Evolutionary conservation across 2,797 vertebrate genomes (phyloP).

Genomic region (Rhinatrema bivittatum): DNA sequence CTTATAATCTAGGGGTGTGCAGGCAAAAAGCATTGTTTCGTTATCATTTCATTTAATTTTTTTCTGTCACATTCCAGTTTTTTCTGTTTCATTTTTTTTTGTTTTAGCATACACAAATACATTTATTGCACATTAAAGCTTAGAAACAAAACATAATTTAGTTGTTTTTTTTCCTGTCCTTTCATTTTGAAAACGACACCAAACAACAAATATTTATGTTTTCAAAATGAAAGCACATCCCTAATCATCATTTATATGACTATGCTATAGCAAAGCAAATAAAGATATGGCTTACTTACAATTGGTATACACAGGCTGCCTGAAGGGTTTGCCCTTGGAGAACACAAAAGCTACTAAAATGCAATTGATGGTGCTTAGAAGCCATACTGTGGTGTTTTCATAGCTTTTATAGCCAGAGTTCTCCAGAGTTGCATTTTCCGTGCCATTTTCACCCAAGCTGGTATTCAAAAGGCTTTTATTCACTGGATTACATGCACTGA

Average conservation of each 20-base stretch:
- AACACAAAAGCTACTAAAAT: slow-evolving; percentile 56
- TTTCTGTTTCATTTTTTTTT: too few relatives aligned
- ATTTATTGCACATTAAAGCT: too few relatives aligned
- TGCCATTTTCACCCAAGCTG: not conserved
- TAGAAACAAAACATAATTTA: too few relatives aligned
- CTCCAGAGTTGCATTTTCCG: not conserved
- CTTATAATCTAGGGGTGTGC: too few relatives aligned
- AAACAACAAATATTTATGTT: not conserved
- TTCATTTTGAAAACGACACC: too few relatives aligned
- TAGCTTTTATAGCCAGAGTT: slow-evolving; percentile 43
- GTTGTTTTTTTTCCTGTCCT: too few relatives aligned
- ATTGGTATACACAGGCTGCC: slow-evolving; percentile 59
- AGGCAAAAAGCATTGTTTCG: too few relatives aligned
- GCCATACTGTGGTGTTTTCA: slow-evolving; percentile 64
- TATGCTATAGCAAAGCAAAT: not conserved
- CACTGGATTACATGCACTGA: slow-evolving; percentile 37
- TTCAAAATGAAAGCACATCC: not conserved
- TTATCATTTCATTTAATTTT: too few relatives aligned
- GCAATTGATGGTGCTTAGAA: slow-evolving; percentile 59
- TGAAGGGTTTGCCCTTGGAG: slow-evolving; percentile 66
- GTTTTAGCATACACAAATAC: too few relatives aligned
- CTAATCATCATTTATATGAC: not conserved
- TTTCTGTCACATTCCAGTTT: too few relatives aligned
- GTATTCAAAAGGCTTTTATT: slow-evolving; percentile 8
- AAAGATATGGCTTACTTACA: slow-evolving; percentile 43